Base-by-base conservation (phyloP, 2,797 vertebrate species). In the Sardinella longiceps region DNA sequence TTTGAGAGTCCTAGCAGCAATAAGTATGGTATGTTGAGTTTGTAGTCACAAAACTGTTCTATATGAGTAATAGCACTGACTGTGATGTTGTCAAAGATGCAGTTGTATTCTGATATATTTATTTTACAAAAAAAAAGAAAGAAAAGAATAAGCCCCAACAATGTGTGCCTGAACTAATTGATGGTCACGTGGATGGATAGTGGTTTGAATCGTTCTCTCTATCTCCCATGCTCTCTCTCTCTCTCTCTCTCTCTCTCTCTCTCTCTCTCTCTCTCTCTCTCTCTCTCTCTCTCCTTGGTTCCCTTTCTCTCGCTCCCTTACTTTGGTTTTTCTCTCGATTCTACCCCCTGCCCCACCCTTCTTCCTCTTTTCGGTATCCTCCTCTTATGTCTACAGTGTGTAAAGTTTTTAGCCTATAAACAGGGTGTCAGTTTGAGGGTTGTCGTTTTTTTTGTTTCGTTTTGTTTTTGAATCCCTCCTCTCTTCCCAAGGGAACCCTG, bases 1-100 rank as follows among this genome's bases (percentile, higher is more conserved):
- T 95, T 91, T 93, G 93, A 93, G 93, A 43, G 18, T 83, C 92
- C 93, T 93, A 92, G 94, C 95, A 96, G 96, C 96, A 97, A 96
- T 96, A 97, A 95, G 93, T 92, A 93, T 91, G 93, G 93, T 92
- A 93, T 91, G 93, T 84, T 89, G 90, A 93, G 92, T 87, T 80
- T 89, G 86, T 94, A 92, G 93, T 89, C 85, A 91, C 92, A 90
- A 90, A 94, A 90, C 93, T 93, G 90, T 91, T 92, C 91, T 89
- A 89, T 92, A 88, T 91, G 86, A 84, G 92, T 39, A 77, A 39
- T 95, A 95, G 92, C 94, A 94, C 94, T 94, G 92, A 92, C 81
- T 37, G 90, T 92, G 91, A 93, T 92, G 91, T 93, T 92, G 93
- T 77, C 37, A 77, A 89, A 89, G 90, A 93, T 91, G 91, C 92